Conservation (phyloP, 1,140 invertebrate species). For the Drosophila kurseongensis region DNA sequence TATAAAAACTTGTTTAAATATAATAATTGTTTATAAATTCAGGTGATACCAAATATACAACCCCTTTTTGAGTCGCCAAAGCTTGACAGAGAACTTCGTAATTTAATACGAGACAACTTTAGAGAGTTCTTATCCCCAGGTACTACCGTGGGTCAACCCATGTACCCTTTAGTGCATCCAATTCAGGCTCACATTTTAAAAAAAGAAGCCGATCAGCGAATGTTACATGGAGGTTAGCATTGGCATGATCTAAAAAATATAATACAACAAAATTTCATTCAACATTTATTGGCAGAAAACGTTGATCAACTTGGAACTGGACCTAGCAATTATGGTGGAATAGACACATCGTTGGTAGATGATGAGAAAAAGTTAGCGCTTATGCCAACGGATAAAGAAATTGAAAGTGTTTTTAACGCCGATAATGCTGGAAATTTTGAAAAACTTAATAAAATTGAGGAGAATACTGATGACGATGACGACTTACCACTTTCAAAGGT, state of each 20-base stretch:
- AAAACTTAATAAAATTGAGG: slow-evolving; percentile 86
- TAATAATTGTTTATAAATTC: slow-evolving; percentile 1
- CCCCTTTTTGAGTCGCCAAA: slow-evolving; percentile 97
- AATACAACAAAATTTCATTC: background rate
- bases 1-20: background rate
- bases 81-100: slow-evolving; percentile 94
- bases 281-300: slow-evolving; percentile 42
- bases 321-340: slow-evolving; percentile 28
- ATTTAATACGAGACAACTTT: slow-evolving; percentile 95
- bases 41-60: slow-evolving; percentile 91
- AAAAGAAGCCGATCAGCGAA: slow-evolving; percentile 70
- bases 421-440: slow-evolving; percentile 89
- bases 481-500: slow-evolving; percentile 92
- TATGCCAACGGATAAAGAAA: slow-evolving; percentile 68
- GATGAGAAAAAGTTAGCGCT: slow-evolving; percentile 58
- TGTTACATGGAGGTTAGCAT: slow-evolving; percentile 42
- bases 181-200: slow-evolving; percentile 59
- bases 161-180: slow-evolving; percentile 42
- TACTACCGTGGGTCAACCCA: slow-evolving; percentile 71
- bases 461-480: slow-evolving; percentile 93
- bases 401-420: slow-evolving; percentile 92
- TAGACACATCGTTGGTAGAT: slow-evolving; percentile 45
- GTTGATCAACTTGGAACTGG: slow-evolving; percentile 33
- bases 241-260: background rate
- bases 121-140: slow-evolving; percentile 93